phyloP scores from a whole-genome alignment of 2,797 vertebrate species.

The Australoheros facetus region DNA sequence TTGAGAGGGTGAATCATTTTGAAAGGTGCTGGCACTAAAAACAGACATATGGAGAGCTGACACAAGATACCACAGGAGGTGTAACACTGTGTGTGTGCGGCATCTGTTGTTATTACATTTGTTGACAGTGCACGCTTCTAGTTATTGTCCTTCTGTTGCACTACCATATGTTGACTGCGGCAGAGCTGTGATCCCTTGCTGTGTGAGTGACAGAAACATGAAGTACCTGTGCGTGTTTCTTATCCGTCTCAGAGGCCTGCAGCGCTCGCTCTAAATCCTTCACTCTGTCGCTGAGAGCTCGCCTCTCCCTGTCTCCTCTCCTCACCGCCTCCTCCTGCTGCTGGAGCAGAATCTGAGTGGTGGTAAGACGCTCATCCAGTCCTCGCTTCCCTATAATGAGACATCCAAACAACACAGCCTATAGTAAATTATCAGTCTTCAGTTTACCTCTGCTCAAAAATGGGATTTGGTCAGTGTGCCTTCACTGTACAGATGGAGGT shows the following conservation, averaged over 20 bases:
- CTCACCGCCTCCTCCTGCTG: slow-evolving; percentile 86
- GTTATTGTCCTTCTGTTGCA: slow-evolving; percentile 8
- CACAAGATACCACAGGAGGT: slow-evolving; percentile 20
- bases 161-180: slow-evolving; percentile 59
- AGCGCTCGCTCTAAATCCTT: slow-evolving; percentile 83
- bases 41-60: slow-evolving; percentile 52
- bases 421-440: background rate
- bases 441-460: background rate
- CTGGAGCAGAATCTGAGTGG: slow-evolving; percentile 81
- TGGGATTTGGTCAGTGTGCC: background rate
- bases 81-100: slow-evolving; percentile 20
- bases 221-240: slow-evolving; percentile 83
- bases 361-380: slow-evolving; percentile 79
- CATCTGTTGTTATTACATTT: slow-evolving; percentile 70
- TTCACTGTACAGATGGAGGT: background rate
- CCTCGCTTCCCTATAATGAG: slow-evolving; percentile 79
- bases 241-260: slow-evolving; percentile 78
- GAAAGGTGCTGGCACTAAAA: slow-evolving; percentile 19
- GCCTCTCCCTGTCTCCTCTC: slow-evolving; percentile 83
- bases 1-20: slow-evolving; percentile 32
- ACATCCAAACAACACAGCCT: background rate
- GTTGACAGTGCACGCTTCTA: slow-evolving; percentile 1
- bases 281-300: slow-evolving; percentile 79
- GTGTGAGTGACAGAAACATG: slow-evolving; percentile 9
- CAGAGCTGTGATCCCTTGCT: slow-evolving; percentile 21